Evolutionary conservation across 2,797 vertebrate species (phyloP).

Genomic region (Meda fulgida): DNA sequence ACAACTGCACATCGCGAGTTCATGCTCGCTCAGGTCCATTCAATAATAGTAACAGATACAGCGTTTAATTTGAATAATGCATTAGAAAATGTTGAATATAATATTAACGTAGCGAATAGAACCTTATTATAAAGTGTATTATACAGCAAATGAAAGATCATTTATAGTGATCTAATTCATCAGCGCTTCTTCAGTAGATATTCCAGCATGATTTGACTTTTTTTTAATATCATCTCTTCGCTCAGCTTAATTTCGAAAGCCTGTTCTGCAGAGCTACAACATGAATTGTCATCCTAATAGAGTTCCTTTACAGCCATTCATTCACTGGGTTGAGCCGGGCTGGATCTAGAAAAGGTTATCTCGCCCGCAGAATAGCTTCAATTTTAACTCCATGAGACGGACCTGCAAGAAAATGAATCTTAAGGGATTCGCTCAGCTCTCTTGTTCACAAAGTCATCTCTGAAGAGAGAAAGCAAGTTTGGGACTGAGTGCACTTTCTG

Average conservation of each 20-base stretch:
- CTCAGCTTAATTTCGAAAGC: conserved; percentile 47
- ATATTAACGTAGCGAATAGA: not conserved
- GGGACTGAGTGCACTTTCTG: conserved; percentile 49
- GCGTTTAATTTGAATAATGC: not conserved
- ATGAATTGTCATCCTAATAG: conserved; percentile 62
- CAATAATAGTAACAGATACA: not conserved
- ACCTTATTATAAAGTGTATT: not conserved
- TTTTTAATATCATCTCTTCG: conserved; percentile 5
- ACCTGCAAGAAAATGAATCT: conserved; percentile 61
- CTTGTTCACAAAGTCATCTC: conserved; percentile 62
- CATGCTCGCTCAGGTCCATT: not conserved
- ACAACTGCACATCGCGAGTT: not conserved
- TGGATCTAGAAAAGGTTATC: conserved; percentile 61
- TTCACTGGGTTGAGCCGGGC: conserved; percentile 53
- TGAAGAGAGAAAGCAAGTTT: conserved; percentile 53
- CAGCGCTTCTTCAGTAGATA: conserved; percentile 12
- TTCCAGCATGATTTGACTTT: not conserved
- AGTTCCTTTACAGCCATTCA: conserved; percentile 62
- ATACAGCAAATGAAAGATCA: not conserved
- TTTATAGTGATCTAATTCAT: not conserved
- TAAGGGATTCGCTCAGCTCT: conserved; percentile 56
- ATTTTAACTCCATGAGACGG: conserved; percentile 62
- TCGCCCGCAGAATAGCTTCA: conserved; percentile 58
- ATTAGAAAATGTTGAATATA: not conserved
- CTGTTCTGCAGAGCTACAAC: conserved; percentile 45